Percentiles rank a stretch among this genome's conserved stretches.
Conservation (phyloP, 1,140 invertebrate species). For the Oncopeltus fasciatus region DNA sequence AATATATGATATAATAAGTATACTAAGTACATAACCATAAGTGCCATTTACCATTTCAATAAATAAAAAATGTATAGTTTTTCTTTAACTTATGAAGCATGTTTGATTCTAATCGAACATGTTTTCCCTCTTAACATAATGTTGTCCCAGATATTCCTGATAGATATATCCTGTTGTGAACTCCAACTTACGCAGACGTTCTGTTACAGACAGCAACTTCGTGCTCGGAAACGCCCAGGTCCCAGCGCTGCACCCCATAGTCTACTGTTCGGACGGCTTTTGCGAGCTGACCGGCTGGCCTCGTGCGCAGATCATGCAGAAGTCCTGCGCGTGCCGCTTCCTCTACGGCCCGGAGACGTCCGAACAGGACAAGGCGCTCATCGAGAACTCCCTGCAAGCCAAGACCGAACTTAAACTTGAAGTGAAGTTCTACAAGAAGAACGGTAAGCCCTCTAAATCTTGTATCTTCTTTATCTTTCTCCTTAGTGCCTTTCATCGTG, state of each 20-base stretch:
- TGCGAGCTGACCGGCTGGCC: slow-evolving; percentile 89
- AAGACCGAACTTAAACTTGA: slow-evolving; percentile 87
- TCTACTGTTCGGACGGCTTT: slow-evolving; percentile 96
- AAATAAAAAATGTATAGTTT: no score
- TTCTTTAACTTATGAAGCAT: no score
- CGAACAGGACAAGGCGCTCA: slow-evolving; percentile 74
- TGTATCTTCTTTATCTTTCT: no score
- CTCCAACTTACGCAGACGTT: no score
- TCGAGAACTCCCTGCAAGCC: slow-evolving; percentile 73
- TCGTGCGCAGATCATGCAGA: slow-evolving; percentile 91
- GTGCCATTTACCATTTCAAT: no score
- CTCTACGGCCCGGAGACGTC: slow-evolving; percentile 81
- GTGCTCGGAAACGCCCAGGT: slow-evolving; percentile 94
- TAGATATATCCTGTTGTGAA: no score
- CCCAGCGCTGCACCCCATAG: slow-evolving; percentile 74
- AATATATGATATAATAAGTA: no score
- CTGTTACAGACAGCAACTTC: slow-evolving; percentile 98
- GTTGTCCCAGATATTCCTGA: no score
- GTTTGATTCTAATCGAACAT: no score
- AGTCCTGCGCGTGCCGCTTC: slow-evolving; percentile 90
- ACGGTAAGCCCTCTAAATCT: slow-evolving; percentile 73
- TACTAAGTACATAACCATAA: no score
- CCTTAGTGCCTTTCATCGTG: no score
- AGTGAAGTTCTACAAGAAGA: slow-evolving; percentile 88
- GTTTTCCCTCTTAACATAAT: no score